Evolutionary conservation across 1,140 invertebrate genomes (phyloP), one percentile per base, ranked within the genome.

Genomic region (Scylla paramamosain): DNA sequence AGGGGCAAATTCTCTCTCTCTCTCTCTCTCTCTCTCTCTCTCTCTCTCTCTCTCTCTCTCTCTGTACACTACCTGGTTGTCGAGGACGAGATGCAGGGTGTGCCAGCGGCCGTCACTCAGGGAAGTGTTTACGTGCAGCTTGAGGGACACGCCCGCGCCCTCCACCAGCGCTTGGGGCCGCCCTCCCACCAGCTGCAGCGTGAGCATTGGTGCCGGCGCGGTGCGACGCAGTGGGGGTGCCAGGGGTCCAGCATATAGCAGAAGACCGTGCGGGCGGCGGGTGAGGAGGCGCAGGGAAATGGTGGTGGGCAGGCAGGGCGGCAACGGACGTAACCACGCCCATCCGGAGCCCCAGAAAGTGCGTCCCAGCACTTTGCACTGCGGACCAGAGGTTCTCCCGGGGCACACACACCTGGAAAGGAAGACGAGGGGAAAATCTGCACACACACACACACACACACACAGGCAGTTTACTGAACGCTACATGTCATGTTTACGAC

Each of bases 201-300:
- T 77, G 20, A 93, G 45, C 92, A 93, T 93, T 77, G 92, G 92
- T 4, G 91, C n/a, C 0, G 92, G 82, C 39, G 67, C 16, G 77
- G 77, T 14, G 32, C 29, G 77, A 28, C 7, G 86, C 32, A 46
- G 86, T 10, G n/a, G 0, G 14, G 86, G 86, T 12, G 92, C 32
- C 92, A 93, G 25, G n/a, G 92, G 92, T 4, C 92, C 92, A n/a
- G 92, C 82, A 28, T 93, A 93, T 12, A 93, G 97, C 83, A 99
- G 97, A 28, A 99, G 97, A 6, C 99, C 99, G 96, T 99, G 98
- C 0, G 98, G 98, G 97, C 98, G 98, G 96, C 98, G 97, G 0
- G 99, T 99, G 93, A 99, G 98, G 96, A 99, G 99, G 97, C 99
- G 99, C 93, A 99, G 98, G 96, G 98, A 99, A 82, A 99, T 97